phyloP scores from a whole-genome alignment of 2,113 vertebrate species.

The Epinephelus cyanopodus region DNA sequence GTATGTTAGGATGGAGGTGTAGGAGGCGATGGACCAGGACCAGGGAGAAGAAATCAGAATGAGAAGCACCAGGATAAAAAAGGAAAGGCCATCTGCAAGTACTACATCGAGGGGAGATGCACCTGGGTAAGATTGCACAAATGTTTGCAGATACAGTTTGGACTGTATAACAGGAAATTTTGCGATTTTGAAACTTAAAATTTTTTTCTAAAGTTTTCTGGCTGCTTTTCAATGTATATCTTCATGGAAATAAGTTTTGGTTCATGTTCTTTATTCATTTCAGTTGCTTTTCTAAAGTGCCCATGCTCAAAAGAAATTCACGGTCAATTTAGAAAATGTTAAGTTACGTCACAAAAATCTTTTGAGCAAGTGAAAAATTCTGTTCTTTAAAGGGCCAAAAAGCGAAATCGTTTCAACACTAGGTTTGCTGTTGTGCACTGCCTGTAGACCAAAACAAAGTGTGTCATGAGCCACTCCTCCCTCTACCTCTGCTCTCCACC shows the following conservation, averaged over 20 bases:
- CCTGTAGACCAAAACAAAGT: too few species aligned
- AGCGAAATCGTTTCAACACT: too few species aligned
- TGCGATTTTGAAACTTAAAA: background rate
- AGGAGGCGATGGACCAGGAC: conserved; percentile 76
- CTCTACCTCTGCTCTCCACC: too few species aligned
- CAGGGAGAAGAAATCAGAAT: conserved; percentile 88
- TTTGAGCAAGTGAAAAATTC: too few species aligned
- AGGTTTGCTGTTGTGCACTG: too few species aligned
- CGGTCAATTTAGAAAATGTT: too few species aligned
- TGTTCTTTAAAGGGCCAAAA: too few species aligned
- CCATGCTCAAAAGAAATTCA: background rate
- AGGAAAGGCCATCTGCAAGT: conserved; percentile 97
- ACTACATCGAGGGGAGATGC: conserved; percentile 95
- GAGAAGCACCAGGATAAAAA: conserved; percentile 94
- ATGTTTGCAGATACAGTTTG: background rate
- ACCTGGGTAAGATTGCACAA: conserved; percentile 89
- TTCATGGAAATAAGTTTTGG: background rate
- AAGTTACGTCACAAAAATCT: too few species aligned
- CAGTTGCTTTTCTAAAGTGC: background rate
- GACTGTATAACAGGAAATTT: background rate
- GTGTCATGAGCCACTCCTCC: too few species aligned
- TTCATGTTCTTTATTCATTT: background rate
- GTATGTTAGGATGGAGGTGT: conserved; percentile 66
- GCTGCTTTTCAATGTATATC: background rate
- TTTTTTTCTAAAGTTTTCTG: background rate